phyloP scores from a whole-genome alignment of 2,797 vertebrate species.

The Centropyge bicolor region DNA sequence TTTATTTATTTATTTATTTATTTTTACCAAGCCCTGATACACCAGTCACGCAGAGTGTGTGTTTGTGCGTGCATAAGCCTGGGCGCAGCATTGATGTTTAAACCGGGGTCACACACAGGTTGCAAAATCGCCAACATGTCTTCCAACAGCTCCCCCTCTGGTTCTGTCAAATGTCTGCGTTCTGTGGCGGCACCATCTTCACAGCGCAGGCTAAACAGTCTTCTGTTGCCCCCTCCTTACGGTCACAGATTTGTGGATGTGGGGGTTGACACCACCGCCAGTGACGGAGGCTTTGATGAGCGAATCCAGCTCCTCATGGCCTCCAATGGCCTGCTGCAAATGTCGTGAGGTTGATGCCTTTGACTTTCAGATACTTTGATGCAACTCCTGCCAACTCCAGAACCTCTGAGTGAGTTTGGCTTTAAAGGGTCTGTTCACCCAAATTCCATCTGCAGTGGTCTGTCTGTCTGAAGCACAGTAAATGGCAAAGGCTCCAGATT shows the following conservation, averaged over 20 bases:
- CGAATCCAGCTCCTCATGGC: conserved; percentile 41
- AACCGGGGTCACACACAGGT: background rate
- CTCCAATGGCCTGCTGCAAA: conserved; percentile 50
- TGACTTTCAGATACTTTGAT: conserved; percentile 64
- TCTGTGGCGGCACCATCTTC: background rate
- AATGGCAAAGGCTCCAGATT: conserved; percentile 7
- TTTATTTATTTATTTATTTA: conserved; percentile 5
- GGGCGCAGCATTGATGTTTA: conserved; percentile 8
- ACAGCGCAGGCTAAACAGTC: conserved; percentile 20
- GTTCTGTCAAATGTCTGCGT: conserved; percentile 21
- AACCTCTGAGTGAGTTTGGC: conserved; percentile 27
- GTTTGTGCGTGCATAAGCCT: background rate
- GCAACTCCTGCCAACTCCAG: conserved; percentile 39
- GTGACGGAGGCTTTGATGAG: conserved; percentile 52
- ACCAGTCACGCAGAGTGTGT: background rate
- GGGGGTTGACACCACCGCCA: conserved; percentile 20
- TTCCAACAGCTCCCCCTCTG: background rate
- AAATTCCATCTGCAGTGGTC: background rate
- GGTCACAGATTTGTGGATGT: conserved; percentile 41
- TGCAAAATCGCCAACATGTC: conserved; percentile 7
- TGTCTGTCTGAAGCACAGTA: conserved; percentile 10
- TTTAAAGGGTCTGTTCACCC: conserved; percentile 22
- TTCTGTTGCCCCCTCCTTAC: background rate
- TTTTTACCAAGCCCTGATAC: background rate
- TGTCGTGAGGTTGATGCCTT: conserved; percentile 44